Conservation (phyloP, 2,113 vertebrate genomes). For the Astatoreochromis straeleni region DNA sequence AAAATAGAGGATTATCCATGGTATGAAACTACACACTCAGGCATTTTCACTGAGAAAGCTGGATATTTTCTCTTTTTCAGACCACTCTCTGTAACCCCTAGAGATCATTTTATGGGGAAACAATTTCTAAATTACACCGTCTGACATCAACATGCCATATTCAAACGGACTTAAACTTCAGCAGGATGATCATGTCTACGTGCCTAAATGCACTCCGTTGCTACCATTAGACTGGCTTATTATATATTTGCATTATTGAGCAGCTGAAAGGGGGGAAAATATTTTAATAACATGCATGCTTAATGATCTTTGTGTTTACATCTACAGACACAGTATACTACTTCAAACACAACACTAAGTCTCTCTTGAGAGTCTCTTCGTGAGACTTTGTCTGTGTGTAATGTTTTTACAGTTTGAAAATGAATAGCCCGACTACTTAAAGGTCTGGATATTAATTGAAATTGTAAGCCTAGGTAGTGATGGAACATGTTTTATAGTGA, state of each 20-base stretch:
- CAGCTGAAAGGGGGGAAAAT: not conserved
- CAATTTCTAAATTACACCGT: too few relatives aligned
- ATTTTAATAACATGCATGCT: not conserved
- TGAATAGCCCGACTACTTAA: not conserved
- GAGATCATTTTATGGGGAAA: too few relatives aligned
- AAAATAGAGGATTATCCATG: too few relatives aligned
- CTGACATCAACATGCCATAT: too few relatives aligned
- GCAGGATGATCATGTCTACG: not conserved
- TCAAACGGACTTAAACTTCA: not conserved
- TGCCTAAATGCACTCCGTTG: fast-evolving
- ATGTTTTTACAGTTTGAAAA: not conserved
- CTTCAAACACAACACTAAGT: not conserved
- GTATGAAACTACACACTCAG: too few relatives aligned
- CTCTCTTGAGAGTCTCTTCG: fast-evolving
- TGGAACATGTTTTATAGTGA: not conserved
- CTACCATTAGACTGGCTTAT: not conserved
- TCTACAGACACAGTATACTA: not conserved
- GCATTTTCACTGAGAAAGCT: too few relatives aligned
- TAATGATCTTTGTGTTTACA: fast-evolving
- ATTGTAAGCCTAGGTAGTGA: not conserved
- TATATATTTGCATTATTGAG: not conserved
- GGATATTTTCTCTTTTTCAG: not conserved
- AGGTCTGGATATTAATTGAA: not conserved
- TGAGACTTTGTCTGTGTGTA: not conserved
- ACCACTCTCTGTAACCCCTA: too few relatives aligned